Conservation (phyloP, 2,888 invertebrate genomes). For the Pelosia muscerda region DNA sequence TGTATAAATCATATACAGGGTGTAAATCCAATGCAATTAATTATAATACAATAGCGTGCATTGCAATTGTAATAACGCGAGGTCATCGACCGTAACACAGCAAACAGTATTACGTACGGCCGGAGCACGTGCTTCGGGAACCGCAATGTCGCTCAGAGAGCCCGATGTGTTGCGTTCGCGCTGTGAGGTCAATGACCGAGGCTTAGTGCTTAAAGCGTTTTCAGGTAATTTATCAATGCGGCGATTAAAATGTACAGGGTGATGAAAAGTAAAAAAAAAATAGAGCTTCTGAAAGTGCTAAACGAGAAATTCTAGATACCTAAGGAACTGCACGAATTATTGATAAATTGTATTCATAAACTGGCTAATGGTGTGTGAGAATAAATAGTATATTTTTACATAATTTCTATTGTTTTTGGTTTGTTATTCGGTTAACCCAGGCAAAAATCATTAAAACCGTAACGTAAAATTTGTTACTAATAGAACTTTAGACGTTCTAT, state of each 20-base stretch:
- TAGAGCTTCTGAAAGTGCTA: background rate
- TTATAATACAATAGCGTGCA: background rate
- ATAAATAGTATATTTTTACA: too few relatives aligned
- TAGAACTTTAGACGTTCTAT: too few relatives aligned
- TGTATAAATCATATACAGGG: background rate
- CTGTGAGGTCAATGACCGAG: background rate
- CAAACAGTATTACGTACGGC: constrained; percentile 8
- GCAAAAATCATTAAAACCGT: too few relatives aligned
- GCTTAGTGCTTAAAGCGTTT: background rate
- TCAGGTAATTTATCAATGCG: background rate
- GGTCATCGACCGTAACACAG: constrained; percentile 10
- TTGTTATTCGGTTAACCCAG: too few relatives aligned
- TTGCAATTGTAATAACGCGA: background rate
- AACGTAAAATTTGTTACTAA: too few relatives aligned
- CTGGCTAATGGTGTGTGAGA: too few relatives aligned
- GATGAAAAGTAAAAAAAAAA: background rate
- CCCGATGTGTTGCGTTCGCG: background rate
- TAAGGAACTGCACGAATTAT: too few relatives aligned
- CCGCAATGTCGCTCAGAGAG: constrained; percentile 7
- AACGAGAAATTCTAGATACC: too few relatives aligned
- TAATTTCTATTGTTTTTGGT: too few relatives aligned
- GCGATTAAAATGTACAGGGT: background rate
- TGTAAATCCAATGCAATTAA: background rate
- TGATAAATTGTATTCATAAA: too few relatives aligned
- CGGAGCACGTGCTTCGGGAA: constrained; percentile 17